Evolutionary conservation across 2,113 vertebrate genomes (phyloP), one percentile per base, ranked within the genome.

Genomic region (Aldabrachelys gigantea): DNA sequence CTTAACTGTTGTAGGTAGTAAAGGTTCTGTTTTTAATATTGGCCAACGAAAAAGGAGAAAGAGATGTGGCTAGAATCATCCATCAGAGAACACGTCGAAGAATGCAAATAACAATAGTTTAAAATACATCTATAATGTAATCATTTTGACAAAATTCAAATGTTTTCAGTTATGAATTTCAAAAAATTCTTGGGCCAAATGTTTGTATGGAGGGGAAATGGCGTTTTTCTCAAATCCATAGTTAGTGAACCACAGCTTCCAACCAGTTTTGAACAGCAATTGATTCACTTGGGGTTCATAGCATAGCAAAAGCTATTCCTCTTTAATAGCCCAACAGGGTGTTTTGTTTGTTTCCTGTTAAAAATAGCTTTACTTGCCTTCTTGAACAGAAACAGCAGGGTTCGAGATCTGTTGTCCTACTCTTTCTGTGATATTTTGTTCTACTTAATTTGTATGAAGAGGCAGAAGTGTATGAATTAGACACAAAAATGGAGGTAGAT

Each of bases 361-460:
- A 94, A 96, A 97, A 98, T 57, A 97, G 91, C 91, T 97, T 97
- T 96, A 81, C 93, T 95, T 95, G 94, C 94, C 93, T 97, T 96
- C 97, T 94, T 92, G 90, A 97, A 88, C 83, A 96, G 97, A 96
- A 97, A 80, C 96, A 97, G 97, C 97, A 92, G 97, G 97, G 91
- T 95, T 97, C 95, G 87, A 97, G 97, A 97, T 97, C 91, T 98
- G 88, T 97, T 98, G 96, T 96, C 96, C 87, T 96, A 31, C 38
- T 96, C 97, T 98, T 97, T 97, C 97, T 98, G 98, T 82, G 97
- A 92, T 97, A 93, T 94, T 97, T 98, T 97, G 91, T 97, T 97
- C 95, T 96, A 91, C 95, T 97, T 95, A 90, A 93, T 80, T 96
- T 95, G 52, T 95, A 56, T 87, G 91, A 96, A 96, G 93, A 96